Evolutionary conservation across 2,113 vertebrate genomes (phyloP).

Genomic region (Eubucco bourcierii): DNA sequence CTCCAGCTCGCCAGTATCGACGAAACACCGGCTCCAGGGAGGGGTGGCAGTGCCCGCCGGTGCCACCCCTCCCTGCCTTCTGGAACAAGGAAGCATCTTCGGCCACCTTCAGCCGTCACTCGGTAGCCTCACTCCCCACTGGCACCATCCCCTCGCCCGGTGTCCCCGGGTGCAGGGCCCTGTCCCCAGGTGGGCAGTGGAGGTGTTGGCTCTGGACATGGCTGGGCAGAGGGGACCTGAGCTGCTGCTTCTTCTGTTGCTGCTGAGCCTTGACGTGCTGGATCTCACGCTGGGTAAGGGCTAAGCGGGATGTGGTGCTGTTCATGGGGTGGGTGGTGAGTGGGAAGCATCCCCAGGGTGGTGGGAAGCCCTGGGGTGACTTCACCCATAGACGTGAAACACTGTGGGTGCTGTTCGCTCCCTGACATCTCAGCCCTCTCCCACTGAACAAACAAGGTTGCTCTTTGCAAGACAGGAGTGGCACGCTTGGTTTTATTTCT

Average conservation of each 20-base stretch:
- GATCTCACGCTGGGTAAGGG: conserved; percentile 8
- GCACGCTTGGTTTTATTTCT: not conserved
- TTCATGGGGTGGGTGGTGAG: too few species aligned
- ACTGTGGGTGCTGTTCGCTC: not conserved
- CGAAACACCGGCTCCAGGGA: not conserved
- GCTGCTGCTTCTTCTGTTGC: not conserved
- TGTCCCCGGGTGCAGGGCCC: not conserved
- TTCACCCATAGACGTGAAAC: not conserved
- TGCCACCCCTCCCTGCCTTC: not conserved
- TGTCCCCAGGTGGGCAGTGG: not conserved
- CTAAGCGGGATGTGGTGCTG: not conserved
- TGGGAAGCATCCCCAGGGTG: not conserved
- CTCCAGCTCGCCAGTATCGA: not conserved
- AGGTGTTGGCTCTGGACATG: not conserved
- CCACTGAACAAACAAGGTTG: not conserved
- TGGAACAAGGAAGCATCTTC: conserved; percentile 14
- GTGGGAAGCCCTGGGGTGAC: not conserved
- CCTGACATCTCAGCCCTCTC: not conserved
- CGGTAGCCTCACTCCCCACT: not conserved
- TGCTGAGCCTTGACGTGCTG: not conserved
- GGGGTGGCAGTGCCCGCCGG: not conserved
- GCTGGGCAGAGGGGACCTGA: not conserved
- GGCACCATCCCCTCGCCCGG: not conserved
- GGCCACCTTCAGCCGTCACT: not conserved
- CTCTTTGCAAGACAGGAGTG: fast-evolving